Evolutionary conservation across 2,888 invertebrate species (phyloP), one percentile per base, ranked within the genome.

Genomic region (Cordilura impudica): DNA sequence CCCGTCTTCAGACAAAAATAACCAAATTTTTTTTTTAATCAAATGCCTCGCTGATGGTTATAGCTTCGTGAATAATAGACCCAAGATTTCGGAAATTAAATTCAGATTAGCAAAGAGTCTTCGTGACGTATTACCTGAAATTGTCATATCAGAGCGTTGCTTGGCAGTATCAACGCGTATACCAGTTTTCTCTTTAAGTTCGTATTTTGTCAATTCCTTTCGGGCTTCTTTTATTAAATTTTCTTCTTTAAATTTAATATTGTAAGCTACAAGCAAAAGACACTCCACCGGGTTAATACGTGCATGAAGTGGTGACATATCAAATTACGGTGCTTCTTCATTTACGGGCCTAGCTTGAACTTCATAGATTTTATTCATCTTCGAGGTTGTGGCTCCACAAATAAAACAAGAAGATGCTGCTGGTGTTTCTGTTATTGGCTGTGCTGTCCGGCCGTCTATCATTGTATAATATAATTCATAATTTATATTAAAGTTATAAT

Each of bases 111-210:
- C 49, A 70, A 70, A 60, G 21, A 70, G 60, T 23, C 47, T 69
- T 69, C 47, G 19, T 49, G 61, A 71, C 71, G 61, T 53, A 39
- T 65, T 63, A 65, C 65, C 72, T 45, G 65, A 47, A 73, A 56
- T 72, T 72, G 63, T 72, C 39, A 45, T 63, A 56, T 47, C 63
- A 43, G 56, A 43, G 16, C 63, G 54, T 56, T 63, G 72, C 54
- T 63, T 53, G 54, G 54, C 31, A 63, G 45, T 45, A 54, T 72
- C 56, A 63, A 53, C 53, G 23, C 53, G 39, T 66, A 53, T 66
- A 53, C 65, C 65, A 53, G 39, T 53, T 53, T 66, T 53, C 35
- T 51, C 35, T 21, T 56, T 56, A 56, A 56, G 31, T 35, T 56
- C 35, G 31, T 35, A 18, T 35, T 35, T 56, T 56, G 31, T 65